Conservation (phyloP, 2,797 vertebrate species). For the Lepus townsendii region DNA sequence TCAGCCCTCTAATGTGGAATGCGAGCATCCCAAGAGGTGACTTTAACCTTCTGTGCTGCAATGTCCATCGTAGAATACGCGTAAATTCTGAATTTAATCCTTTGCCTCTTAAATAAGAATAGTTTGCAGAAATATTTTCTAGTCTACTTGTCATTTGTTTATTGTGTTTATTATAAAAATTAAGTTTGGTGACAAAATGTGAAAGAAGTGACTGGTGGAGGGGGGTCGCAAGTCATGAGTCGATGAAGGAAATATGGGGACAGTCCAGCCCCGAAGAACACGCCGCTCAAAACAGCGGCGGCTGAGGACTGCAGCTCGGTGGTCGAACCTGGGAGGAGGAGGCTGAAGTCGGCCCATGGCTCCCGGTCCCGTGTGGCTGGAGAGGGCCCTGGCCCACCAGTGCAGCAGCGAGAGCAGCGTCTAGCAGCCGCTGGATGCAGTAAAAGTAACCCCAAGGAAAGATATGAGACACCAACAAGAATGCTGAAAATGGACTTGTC, state of each 20-base stretch:
- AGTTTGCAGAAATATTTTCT: not conserved
- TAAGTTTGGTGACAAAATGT: constrained; percentile 67
- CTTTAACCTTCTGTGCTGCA: too few relatives aligned
- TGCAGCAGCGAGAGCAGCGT: constrained; percentile 17
- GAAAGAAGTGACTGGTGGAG: constrained; percentile 7
- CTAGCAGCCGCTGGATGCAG: constrained; percentile 49
- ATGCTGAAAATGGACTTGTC: constrained; percentile 82
- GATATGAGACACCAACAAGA: constrained; percentile 88
- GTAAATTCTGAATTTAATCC: not conserved
- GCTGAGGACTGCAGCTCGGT: constrained; percentile 42
- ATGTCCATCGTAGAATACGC: too few relatives aligned
- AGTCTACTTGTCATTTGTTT: not conserved
- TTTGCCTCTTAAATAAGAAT: not conserved
- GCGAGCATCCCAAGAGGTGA: too few relatives aligned
- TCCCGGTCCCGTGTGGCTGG: not conserved
- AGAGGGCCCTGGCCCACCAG: not conserved
- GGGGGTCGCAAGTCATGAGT: constrained; percentile 67
- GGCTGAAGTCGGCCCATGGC: constrained; percentile 34
- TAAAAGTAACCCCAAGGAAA: constrained; percentile 76
- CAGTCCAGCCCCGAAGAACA: constrained; percentile 46
- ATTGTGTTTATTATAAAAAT: too few relatives aligned
- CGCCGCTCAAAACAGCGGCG: constrained; percentile 38
- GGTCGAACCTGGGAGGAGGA: constrained; percentile 25
- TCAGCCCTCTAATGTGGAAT: too few relatives aligned
- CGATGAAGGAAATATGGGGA: constrained; percentile 77